Conservation (phyloP, 2,888 invertebrate species). For the Lithophane leautieri region DNA sequence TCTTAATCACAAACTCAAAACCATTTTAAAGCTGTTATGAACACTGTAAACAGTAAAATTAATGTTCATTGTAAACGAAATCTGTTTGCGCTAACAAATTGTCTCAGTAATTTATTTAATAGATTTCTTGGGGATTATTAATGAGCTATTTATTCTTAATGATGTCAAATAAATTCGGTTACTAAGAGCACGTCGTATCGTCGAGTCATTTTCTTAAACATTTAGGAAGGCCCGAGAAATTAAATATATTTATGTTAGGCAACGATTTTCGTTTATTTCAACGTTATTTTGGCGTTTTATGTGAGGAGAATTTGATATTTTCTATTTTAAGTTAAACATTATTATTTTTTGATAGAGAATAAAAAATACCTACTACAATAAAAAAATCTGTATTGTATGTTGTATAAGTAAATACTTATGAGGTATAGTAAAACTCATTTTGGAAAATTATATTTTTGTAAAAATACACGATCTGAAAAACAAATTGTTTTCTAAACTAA, state of each 20-base stretch:
- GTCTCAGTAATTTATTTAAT: slow-evolving; percentile 58
- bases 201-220: slow-evolving; percentile 17
- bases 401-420: neutral
- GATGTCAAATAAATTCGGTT: slow-evolving; percentile 62
- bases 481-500: neutral
- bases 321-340: too few relatives aligned
- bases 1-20: slow-evolving; percentile 9
- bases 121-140: slow-evolving; percentile 56
- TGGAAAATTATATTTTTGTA: neutral
- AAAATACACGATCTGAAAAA: neutral
- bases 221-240: slow-evolving; percentile 34
- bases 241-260: slow-evolving; percentile 37
- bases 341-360: too few relatives aligned
- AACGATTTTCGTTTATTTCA: neutral
- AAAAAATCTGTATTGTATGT: neutral
- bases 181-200: slow-evolving; percentile 20
- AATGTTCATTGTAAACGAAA: slow-evolving; percentile 45
- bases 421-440: neutral
- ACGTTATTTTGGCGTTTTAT: neutral
- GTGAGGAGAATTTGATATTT: neutral
- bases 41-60: slow-evolving; percentile 42
- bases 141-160: slow-evolving; percentile 64
- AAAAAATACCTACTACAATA: too few relatives aligned
- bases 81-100: slow-evolving; percentile 58
- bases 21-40: slow-evolving; percentile 22